A percentile compares a stretch with the other conserved stretches of the same genome.
phyloP scores from a whole-genome alignment of 2,888 invertebrate species.

The Erannis defoliaria region DNA sequence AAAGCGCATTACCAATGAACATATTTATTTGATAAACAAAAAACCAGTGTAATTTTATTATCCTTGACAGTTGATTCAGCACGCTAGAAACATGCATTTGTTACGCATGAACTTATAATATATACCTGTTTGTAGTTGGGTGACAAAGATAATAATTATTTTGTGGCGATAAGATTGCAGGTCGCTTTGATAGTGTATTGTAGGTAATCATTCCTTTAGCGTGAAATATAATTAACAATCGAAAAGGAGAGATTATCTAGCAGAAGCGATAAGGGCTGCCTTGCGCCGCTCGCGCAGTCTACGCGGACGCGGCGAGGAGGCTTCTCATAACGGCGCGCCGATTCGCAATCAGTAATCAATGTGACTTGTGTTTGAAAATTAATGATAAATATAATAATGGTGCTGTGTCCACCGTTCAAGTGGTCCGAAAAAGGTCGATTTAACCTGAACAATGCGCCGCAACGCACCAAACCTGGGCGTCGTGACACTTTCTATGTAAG shows the following conservation, averaged over 20 bases:
- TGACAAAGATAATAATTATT: slow-evolving; percentile 70
- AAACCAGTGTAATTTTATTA: slow-evolving; percentile 22
- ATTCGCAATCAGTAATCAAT: slow-evolving; percentile 32
- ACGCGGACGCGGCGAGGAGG: slow-evolving; percentile 72
- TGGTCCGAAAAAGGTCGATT: slow-evolving; percentile 75
- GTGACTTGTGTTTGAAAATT: slow-evolving; percentile 39
- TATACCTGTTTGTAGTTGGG: slow-evolving; percentile 60
- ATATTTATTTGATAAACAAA: slow-evolving; percentile 5
- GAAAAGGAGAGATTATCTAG: slow-evolving; percentile 79
- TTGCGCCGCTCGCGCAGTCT: slow-evolving; percentile 69
- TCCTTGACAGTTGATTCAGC: slow-evolving; percentile 26
- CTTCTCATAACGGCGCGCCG: slow-evolving; percentile 57
- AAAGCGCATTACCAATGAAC: too few species aligned
- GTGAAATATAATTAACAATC: slow-evolving; percentile 85
- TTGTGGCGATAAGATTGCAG: slow-evolving; percentile 79
- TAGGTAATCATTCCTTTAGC: slow-evolving; percentile 73
- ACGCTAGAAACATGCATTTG: slow-evolving; percentile 27
- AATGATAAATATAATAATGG: slow-evolving; percentile 61
- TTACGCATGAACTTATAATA: slow-evolving; percentile 24
- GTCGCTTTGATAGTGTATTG: slow-evolving; percentile 77
- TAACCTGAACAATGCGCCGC: slow-evolving; percentile 62
- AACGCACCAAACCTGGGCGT: slow-evolving; percentile 50
- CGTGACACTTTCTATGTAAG: slow-evolving; percentile 77
- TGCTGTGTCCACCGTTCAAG: slow-evolving; percentile 79
- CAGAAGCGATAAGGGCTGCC: slow-evolving; percentile 73